Percentiles rank a stretch among this genome's conserved stretches.
These are phyloP conservation scores for Palythoa grandiflora DNA, from an alignment of 92 coral and sea anemone species.

Conservation along the genomic window DNA sequence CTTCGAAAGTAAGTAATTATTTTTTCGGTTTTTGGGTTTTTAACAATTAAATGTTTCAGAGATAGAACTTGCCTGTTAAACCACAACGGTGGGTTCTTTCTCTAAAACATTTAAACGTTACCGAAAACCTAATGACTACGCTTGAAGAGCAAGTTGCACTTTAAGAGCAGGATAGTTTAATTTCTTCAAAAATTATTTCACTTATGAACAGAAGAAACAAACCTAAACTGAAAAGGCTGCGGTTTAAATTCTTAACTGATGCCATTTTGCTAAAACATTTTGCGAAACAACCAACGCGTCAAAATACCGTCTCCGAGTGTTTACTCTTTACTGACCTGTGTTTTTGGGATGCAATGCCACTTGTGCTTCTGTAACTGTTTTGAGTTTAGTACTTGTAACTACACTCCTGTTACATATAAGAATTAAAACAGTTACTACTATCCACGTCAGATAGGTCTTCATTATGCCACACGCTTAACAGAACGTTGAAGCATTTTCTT, in stretches of 20 bases:
- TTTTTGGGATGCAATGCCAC: neutral
- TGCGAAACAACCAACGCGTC: neutral
- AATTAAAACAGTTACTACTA: neutral
- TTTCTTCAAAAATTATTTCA: no score
- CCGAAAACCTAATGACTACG: no score
- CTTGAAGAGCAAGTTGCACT: no score
- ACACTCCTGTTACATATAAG: neutral
- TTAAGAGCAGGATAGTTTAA: no score
- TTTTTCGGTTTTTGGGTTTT: no score
- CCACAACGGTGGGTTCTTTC: no score
- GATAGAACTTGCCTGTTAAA: no score
- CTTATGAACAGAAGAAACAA: no score
- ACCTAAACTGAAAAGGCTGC: neutral
- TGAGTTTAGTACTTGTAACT: neutral
- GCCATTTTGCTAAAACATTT: neutral
- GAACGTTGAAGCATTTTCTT: neutral
- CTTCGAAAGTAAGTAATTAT: no score
- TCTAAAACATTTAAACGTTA: no score
- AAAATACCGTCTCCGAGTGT: neutral
- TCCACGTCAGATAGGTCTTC: neutral
- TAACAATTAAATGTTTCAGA: neutral
- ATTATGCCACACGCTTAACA: neutral
- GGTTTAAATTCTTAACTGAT: neutral
- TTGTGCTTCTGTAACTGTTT: neutral
- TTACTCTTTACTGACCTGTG: slow-evolving; percentile 25